Conservation (phyloP, 2,888 invertebrate genomes). For the Chymomyza procnemis region DNA sequence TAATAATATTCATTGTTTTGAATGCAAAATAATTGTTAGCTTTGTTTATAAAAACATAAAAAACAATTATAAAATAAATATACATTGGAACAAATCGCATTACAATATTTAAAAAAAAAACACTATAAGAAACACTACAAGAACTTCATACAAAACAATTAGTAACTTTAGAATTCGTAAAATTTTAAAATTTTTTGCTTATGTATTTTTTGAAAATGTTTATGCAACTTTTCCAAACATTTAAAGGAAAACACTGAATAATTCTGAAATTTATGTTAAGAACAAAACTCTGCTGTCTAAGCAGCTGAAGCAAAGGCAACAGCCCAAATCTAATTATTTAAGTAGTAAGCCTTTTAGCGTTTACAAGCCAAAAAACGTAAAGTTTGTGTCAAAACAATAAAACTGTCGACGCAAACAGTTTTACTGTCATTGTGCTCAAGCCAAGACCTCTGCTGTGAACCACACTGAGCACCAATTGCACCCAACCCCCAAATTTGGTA, state of each 20-base stretch:
- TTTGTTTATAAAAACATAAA: too few species aligned
- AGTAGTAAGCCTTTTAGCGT: conserved; percentile 16
- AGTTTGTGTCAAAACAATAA: conserved; percentile 35
- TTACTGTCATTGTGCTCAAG: conserved; percentile 7
- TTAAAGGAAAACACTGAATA: not conserved
- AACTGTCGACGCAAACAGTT: conserved; percentile 37
- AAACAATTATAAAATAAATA: too few species aligned
- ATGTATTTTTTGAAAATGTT: not conserved
- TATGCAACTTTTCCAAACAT: not conserved
- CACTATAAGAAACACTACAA: too few species aligned
- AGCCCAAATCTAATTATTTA: not conserved
- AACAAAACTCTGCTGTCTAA: not conserved
- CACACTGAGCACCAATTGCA: not conserved
- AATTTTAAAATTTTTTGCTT: too few species aligned
- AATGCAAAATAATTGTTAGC: too few species aligned
- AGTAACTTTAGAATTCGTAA: too few species aligned
- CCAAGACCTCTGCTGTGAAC: not conserved
- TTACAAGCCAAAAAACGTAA: conserved; percentile 29
- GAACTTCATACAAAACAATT: too few species aligned
- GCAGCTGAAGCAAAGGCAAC: not conserved
- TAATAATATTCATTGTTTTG: too few species aligned
- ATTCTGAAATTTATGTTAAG: not conserved
- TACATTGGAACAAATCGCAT: too few species aligned
- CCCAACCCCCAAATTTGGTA: not conserved
- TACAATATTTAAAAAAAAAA: too few species aligned